Conservation (phyloP, 2,797 vertebrate species). For the Catamblyrhynchus diadema region DNA sequence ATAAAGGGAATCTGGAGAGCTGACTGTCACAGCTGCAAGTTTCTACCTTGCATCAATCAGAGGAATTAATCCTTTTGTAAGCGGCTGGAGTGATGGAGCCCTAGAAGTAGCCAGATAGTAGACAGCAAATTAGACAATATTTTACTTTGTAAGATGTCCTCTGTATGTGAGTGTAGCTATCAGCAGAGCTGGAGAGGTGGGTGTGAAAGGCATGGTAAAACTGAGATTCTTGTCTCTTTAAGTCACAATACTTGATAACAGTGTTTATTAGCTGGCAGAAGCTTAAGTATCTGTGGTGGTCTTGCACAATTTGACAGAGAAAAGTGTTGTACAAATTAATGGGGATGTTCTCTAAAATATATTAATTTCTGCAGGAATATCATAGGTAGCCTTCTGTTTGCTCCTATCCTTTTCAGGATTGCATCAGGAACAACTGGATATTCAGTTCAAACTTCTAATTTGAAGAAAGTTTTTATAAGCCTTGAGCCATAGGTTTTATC, state of each 20-base stretch:
- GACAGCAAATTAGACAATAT: neutral
- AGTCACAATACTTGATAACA: neutral
- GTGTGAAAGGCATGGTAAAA: neutral
- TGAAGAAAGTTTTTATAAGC: neutral
- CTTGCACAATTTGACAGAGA: neutral
- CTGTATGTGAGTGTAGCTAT: neutral
- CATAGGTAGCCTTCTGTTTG: neutral
- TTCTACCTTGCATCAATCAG: neutral
- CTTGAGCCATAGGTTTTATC: neutral
- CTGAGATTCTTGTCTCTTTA: neutral
- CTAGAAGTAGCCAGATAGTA: neutral
- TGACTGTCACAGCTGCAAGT: neutral
- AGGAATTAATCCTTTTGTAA: neutral
- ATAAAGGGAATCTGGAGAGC: neutral
- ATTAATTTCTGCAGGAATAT: neutral
- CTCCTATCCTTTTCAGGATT: neutral
- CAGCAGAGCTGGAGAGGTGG: neutral
- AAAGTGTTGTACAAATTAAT: neutral
- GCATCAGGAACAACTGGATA: neutral
- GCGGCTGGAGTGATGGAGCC: neutral
- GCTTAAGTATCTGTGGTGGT: neutral
- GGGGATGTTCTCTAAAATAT: neutral
- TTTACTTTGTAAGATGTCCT: neutral
- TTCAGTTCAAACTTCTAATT: neutral
- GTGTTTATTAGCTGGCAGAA: neutral